phyloP scores from a whole-genome alignment of 2,888 invertebrate genomes.

The Morpho deidamia region DNA sequence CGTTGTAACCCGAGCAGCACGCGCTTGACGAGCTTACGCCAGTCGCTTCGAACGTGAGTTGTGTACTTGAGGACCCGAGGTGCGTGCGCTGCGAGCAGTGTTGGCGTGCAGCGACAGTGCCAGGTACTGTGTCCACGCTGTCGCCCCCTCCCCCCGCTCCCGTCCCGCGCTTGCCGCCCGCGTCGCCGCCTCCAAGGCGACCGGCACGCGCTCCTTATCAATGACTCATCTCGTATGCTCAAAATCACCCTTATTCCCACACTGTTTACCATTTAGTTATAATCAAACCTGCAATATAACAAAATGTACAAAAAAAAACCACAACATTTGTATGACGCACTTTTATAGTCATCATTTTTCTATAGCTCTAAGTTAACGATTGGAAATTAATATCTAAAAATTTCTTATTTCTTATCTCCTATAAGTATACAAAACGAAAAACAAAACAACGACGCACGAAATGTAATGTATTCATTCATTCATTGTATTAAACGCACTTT shows the following conservation, averaged over 20 bases:
- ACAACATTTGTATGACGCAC: not conserved
- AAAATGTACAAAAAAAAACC: not conserved
- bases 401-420: not conserved
- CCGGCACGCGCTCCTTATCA: constrained; percentile 46
- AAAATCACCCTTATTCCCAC: constrained; percentile 31
- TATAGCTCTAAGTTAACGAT: not conserved
- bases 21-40: constrained; percentile 70
- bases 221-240: constrained; percentile 45
- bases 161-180: constrained; percentile 30
- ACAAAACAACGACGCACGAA: no score
- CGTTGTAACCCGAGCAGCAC: constrained; percentile 65
- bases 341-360: not conserved
- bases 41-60: constrained; percentile 53
- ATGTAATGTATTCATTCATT: no score
- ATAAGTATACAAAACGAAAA: no score
- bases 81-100: constrained; percentile 50
- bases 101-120: constrained; percentile 55
- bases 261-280: constrained; percentile 20
- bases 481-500: no score
- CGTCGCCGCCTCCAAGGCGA: constrained; percentile 37
- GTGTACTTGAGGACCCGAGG: constrained; percentile 54
- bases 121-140: constrained; percentile 60
- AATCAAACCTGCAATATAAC: constrained; percentile 1
- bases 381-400: not conserved
- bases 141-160: constrained; percentile 30